These are phyloP conservation scores for Tinea pellionella DNA, from an alignment of 2,888 invertebrate genomes.

Conservation along the genomic window DNA sequence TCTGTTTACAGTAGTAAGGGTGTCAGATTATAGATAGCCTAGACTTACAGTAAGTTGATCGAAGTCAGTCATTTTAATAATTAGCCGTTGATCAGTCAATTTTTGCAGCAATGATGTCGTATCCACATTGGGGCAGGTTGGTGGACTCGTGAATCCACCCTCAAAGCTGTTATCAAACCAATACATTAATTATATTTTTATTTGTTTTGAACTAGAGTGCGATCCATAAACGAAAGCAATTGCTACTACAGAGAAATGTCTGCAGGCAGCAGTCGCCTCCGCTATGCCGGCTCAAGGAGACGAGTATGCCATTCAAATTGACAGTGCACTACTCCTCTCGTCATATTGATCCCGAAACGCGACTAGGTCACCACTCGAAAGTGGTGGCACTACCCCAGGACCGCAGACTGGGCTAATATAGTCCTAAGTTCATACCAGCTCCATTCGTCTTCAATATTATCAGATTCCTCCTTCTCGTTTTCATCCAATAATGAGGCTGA, in stretches of 20 bases:
- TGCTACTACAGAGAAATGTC: no score
- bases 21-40: no score
- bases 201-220: no score
- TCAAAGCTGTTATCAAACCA: conserved; percentile 39
- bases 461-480: conserved; percentile 32
- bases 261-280: no score
- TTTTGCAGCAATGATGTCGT: conserved; percentile 63
- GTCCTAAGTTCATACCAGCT: conserved; percentile 45
- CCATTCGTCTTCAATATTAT: conserved; percentile 53
- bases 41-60: conserved; percentile 62
- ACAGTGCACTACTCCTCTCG: no score
- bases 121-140: conserved; percentile 17
- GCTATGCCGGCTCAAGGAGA: no score
- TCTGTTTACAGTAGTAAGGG: neutral
- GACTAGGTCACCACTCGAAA: no score
- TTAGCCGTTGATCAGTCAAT: conserved; percentile 74
- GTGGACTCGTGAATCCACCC: conserved; percentile 49
- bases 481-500: conserved; percentile 47
- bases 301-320: no score
- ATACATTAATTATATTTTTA: no score
- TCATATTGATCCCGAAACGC: no score
- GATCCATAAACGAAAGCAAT: no score
- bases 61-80: conserved; percentile 73
- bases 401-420: neutral
- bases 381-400: no score